Conservation (phyloP, 2,113 vertebrate genomes). For the Paradisaea rubra region DNA sequence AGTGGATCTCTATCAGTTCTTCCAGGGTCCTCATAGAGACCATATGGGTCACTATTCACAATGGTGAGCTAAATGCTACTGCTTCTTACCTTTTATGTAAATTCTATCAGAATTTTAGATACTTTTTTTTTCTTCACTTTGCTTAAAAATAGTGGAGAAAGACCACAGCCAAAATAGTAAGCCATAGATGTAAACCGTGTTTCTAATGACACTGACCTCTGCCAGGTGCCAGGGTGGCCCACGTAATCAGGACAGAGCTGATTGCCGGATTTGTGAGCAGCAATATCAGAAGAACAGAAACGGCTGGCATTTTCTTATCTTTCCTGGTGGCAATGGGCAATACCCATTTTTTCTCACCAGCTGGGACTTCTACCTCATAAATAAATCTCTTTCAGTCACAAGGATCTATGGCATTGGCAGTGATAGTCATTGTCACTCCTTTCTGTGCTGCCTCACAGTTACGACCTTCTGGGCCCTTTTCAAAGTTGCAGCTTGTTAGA, state of each 20-base stretch:
- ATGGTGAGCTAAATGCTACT: background rate
- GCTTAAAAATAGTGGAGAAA: background rate
- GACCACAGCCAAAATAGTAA: background rate
- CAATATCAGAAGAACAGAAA: background rate
- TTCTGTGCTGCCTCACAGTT: background rate
- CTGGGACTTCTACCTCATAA: background rate
- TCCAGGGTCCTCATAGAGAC: background rate
- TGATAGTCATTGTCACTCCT: background rate
- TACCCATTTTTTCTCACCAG: background rate
- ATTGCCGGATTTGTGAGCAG: background rate
- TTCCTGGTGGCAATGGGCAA: background rate
- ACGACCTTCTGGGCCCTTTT: background rate
- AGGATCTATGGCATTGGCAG: background rate
- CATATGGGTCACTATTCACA: background rate
- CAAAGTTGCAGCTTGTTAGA: background rate
- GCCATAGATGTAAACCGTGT: background rate
- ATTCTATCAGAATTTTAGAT: background rate
- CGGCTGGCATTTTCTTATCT: background rate
- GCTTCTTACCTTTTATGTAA: background rate
- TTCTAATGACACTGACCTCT: background rate
- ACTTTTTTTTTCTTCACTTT: background rate
- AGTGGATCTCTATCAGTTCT: background rate
- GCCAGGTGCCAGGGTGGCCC: too few species aligned
- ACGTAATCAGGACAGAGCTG: background rate
- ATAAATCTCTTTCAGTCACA: background rate